Evolutionary conservation across 2,113 vertebrate genomes (phyloP), one percentile per base, ranked within the genome.

Genomic region (Riparia riparia): DNA sequence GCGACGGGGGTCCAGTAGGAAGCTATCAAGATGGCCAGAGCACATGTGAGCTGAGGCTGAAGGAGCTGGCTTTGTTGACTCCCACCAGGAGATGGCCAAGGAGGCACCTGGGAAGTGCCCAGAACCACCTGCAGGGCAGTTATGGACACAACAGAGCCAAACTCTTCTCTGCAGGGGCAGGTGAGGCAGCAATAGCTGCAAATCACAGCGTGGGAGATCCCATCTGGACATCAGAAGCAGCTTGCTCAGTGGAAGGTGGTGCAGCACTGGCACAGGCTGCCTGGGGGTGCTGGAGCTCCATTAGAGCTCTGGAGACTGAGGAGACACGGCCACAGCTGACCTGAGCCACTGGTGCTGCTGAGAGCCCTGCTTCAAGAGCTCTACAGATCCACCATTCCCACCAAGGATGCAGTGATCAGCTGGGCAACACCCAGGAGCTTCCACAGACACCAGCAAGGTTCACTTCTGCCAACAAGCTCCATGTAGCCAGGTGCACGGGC

Each of bases 191-290:
- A 53, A 4, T 4, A 47, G 66, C 24, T 28, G 17, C 17, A 68
- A 28, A 79, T 1, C 1, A 0, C 65, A 77, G 20, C 0, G 0
- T 32, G 51, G 31, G 41, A 45, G 12, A 61, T 86, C 61, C 47
- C 42, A 82, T 8, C 2, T 57, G 63, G n/a, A 29, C 18, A 28
- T 6, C 15, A 45, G 42, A 29, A 63, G 47, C 49, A 88, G 42
- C 12, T 66, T 85, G 37, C 15, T 44, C 42, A 12, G 15, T 6
- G 42, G 29, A 20, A 69, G 24, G 18, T 61, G 24, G 12, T 57
- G 29, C 34, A 60, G 41, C 56, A 45, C 32, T 60, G 45, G 34
- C 26, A 37, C n/a, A 61, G 50, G 47, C 20, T 86, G 70, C 25
- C 24, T 7, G 16, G 28, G 53, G 12, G 3, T 65, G 29, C 64